phyloP scores from a whole-genome alignment of 1,140 invertebrate species.

The Ips nitidus region DNA sequence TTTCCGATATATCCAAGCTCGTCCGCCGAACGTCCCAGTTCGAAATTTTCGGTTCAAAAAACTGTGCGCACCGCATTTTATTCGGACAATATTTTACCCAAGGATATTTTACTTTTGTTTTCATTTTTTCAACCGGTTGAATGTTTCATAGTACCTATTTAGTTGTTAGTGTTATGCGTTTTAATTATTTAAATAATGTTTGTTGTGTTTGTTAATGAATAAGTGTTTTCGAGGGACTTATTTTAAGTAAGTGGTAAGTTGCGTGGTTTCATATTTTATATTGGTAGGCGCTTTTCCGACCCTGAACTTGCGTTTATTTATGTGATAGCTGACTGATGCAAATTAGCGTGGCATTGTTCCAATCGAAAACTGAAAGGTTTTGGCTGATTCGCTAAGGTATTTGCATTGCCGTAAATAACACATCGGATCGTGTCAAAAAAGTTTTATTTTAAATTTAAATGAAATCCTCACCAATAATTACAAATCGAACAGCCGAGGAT shows the following conservation, averaged over 20 bases:
- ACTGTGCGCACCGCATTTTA: constrained; percentile 27
- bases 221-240: constrained; percentile 31
- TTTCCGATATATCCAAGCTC: constrained; percentile 22
- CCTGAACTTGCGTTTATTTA: not conserved
- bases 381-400: not conserved
- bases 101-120: constrained; percentile 37
- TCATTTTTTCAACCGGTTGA: constrained; percentile 33
- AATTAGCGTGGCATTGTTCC: not conserved
- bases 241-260: constrained; percentile 32
- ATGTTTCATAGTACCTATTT: constrained; percentile 36
- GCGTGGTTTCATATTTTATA: no score
- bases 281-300: not conserved
- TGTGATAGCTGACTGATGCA: not conserved
- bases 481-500: no score
- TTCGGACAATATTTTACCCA: constrained; percentile 31
- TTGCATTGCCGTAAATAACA: not conserved
- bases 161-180: constrained; percentile 45
- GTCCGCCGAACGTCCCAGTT: constrained; percentile 29
- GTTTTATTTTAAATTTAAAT: no score
- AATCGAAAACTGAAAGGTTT: not conserved
- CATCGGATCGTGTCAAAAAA: no score
- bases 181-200: constrained; percentile 48
- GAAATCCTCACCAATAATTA: no score
- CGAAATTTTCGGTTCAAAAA: constrained; percentile 24
- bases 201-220: constrained; percentile 50